Evolutionary conservation across 2,113 vertebrate species (phyloP), one percentile per base, ranked within the genome.

Genomic region (Kryptolebias marmoratus): DNA sequence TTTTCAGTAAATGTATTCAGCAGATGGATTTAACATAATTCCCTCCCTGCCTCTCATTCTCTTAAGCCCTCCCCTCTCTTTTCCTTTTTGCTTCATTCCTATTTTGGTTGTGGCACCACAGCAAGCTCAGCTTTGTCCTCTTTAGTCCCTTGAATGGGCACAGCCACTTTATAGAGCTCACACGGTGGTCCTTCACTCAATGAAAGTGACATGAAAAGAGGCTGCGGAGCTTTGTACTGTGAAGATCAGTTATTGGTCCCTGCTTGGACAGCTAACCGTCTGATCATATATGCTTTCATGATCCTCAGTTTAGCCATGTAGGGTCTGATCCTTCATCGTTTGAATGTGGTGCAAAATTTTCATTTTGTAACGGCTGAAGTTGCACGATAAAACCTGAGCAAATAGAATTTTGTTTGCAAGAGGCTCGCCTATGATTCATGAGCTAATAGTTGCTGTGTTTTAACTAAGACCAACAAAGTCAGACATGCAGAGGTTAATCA

Each of bases 121-220:
- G 88, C 63, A 4, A 85, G 84, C 79, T 70, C 66, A 87, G 87
- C 91, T 89, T 93, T 93, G 91, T 93, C 89, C 91, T 92, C 87
- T 93, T 92, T 83, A 85, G 87, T 87, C 71, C 65, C 80, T 85
- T 92, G 88, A 93, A 93, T 92, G 80, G 87, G 67, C 66, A 47
- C 61, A 81, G 80, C 89, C 92, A 90, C 91, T 93, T 93, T 90
- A 88, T 73, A 83, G 73, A 80, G 87, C 83, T 87, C 68, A 48
- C 83, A 81, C 88, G 42, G 72, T 89, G 86, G 83, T 81, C 87
- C 90, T 87, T 84, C 90, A 88, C 90, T 90, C 81, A 90, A 90
- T 91, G 90, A 87, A 89, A 88, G 87, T 92, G 89, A 94, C 90
- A 94, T 94, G 92, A 94, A 94, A 94, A 93, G 92, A 91, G 81